A percentile compares a stretch with the other conserved stretches of the same genome.
phyloP scores from a whole-genome alignment of 2,113 vertebrate species.

The Onychostruthus taczanowskii region DNA sequence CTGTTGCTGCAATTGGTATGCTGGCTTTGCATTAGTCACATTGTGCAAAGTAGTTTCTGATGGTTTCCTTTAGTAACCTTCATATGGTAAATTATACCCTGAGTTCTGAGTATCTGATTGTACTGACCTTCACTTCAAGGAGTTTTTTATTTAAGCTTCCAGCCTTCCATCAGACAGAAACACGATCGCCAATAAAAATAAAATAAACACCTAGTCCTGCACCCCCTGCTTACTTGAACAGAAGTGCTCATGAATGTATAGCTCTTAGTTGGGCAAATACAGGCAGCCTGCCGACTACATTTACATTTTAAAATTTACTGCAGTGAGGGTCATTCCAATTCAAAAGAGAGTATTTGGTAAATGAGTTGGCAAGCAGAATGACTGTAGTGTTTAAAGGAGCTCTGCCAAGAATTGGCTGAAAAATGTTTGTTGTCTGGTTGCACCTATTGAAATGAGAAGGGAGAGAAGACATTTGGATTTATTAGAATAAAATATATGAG shows the following conservation, averaged over 20 bases:
- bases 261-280: not conserved
- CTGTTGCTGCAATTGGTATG: not conserved
- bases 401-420: not conserved
- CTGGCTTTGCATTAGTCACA: not conserved
- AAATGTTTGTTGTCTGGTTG: not conserved
- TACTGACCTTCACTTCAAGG: constrained; percentile 54
- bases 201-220: not conserved
- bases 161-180: not conserved
- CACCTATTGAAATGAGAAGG: not conserved
- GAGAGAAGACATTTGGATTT: not conserved
- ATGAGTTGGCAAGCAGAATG: not conserved
- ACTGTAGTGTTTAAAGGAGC: not conserved
- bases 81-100: not conserved
- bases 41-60: not conserved
- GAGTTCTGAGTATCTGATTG: constrained; percentile 13
- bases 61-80: not conserved
- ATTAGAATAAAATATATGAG: not conserved
- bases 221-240: constrained; percentile 1
- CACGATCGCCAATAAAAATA: not conserved
- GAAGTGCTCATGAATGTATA: not conserved
- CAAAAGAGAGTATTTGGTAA: not conserved
- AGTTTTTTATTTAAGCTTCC: constrained; percentile 37
- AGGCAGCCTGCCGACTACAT: not conserved
- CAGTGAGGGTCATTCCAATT: not conserved
- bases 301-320: not conserved